Evolutionary conservation across 2,113 vertebrate genomes (phyloP), one percentile per base, ranked within the genome.

Genomic region (Aix galericulata): DNA sequence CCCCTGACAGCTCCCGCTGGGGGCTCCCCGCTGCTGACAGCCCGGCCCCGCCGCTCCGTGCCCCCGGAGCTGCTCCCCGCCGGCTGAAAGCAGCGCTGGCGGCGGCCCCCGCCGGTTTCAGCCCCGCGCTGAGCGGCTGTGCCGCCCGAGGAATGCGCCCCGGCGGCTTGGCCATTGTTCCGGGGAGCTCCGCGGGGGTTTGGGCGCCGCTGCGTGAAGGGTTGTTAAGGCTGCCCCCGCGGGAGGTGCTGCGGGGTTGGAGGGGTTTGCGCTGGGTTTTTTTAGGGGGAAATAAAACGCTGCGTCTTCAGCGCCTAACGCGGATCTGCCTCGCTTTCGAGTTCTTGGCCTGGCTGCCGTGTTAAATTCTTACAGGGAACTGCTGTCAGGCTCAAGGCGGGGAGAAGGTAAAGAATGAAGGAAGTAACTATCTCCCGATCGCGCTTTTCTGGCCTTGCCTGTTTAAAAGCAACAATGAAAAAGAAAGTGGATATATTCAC

Each of bases 281-380:
- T 36, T 74, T 46, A 1, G 17, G 40, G 40, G 40, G 13, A 40
- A 69, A 38, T 12, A n/a, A 40, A 26, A 10, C 36, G 26, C 27
- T 36, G 38, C 13, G 36, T 5, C 1, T 22, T 38, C 23, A 58
- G 58, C 52, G 84, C 52, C 17, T 20, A 34, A 46, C 21, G 26
- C 17, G 8, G 22, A 27, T 0, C 12, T 42, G 18, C 26, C 6
- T 67, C 40, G 9, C 4, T 68, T 22, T 23, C 1, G 0, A 21
- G 8, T 58, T 85, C 34, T 60, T 42, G 20, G 11, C 55, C 88
- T 78, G 42, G 31, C 53, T 68, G 42, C 16, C 0, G 52, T 87
- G 91, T 29, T 18, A 52, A 14, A 9, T 75, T 38, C 42, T 44
- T 56, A 6, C 7, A 25, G 34, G 2, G 63, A 86, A 4, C 21